Conservation (phyloP, 2,888 invertebrate species). For the Parapristionchus giblindavisi region DNA sequence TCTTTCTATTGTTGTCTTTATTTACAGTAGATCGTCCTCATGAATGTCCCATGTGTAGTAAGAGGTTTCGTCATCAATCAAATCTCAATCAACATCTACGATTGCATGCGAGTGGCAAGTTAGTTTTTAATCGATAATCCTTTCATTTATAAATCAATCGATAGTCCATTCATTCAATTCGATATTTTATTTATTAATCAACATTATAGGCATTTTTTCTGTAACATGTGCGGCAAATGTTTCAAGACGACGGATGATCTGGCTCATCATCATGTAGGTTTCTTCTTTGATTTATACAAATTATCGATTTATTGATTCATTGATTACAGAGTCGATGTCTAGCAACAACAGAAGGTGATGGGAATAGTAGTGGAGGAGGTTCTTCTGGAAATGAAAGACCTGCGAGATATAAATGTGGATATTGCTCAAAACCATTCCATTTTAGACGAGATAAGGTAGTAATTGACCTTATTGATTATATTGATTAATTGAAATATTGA, state of each 20-base stretch:
- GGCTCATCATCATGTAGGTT: slow-evolving; percentile 42
- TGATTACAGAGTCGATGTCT: slow-evolving; percentile 16
- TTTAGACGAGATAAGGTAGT: slow-evolving; percentile 53
- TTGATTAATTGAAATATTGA: not conserved
- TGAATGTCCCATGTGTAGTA: slow-evolving; percentile 45
- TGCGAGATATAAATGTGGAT: slow-evolving; percentile 51
- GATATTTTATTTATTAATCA: not conserved
- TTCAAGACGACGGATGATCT: slow-evolving; percentile 41
- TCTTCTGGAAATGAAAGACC: slow-evolving; percentile 39
- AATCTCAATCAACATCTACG: slow-evolving; percentile 47
- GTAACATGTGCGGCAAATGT: slow-evolving; percentile 48
- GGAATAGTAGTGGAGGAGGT: not conserved
- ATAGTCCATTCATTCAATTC: not conserved
- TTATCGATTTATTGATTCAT: not conserved
- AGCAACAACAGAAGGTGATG: not conserved
- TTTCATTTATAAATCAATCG: not conserved
- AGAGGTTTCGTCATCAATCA: slow-evolving; percentile 43
- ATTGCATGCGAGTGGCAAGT: slow-evolving; percentile 46
- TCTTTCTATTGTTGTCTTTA: not conserved
- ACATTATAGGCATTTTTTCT: slow-evolving; percentile 44
- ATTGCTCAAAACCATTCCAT: slow-evolving; percentile 56
- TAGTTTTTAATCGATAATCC: not conserved
- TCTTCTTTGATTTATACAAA: not conserved
- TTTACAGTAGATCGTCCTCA: slow-evolving; percentile 40
- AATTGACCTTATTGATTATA: not conserved